Conservation (phyloP, 2,888 invertebrate species). For the Sphinx pinastri region DNA sequence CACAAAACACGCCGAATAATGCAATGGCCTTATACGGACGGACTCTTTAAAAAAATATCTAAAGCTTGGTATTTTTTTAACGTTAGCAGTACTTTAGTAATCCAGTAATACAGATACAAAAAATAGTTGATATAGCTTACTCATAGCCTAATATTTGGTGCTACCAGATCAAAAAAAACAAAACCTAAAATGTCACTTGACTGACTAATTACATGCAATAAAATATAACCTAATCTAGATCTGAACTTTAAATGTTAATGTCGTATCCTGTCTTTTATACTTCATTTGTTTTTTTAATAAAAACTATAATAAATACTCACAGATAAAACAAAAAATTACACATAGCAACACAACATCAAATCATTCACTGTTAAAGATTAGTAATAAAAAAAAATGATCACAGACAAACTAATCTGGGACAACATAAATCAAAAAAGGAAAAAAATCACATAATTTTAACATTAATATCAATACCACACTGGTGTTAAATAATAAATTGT, state of each 20-base stretch:
- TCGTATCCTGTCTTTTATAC: too few relatives aligned
- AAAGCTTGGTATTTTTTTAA: too few relatives aligned
- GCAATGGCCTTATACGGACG: too few relatives aligned
- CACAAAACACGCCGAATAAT: too few relatives aligned
- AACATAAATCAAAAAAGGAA: not conserved
- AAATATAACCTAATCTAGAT: not conserved
- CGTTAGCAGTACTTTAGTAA: too few relatives aligned
- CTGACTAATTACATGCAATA: not conserved
- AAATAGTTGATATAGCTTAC: too few relatives aligned
- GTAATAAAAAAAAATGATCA: not conserved
- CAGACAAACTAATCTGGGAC: not conserved
- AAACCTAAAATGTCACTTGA: not conserved
- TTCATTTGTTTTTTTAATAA: not conserved
- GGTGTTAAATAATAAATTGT: not conserved
- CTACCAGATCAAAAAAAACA: too few relatives aligned
- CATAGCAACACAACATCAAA: conserved; percentile 2
- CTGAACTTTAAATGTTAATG: not conserved
- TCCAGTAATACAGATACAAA: too few relatives aligned
- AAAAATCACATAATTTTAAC: not conserved
- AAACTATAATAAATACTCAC: not conserved
- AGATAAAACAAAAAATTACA: not conserved
- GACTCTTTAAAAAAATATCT: too few relatives aligned
- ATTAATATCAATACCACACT: conserved; percentile 10
- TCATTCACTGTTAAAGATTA: conserved; percentile 13
- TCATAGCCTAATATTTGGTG: too few relatives aligned